Evolutionary conservation across 23 tunicate species (phyloP).

Genomic region (Halocynthia roretzi): DNA sequence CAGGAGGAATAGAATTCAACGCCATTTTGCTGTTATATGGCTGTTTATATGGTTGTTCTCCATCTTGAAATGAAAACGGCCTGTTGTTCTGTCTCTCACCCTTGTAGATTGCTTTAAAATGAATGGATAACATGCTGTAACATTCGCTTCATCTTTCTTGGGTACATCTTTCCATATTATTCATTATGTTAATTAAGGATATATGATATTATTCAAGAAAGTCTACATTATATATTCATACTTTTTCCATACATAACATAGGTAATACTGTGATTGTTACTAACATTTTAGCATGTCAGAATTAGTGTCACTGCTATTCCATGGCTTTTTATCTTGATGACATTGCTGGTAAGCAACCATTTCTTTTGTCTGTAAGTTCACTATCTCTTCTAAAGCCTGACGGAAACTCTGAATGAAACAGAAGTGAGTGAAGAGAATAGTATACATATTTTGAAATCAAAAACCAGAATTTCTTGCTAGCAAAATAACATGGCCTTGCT

Average conservation of each 20-base stretch:
- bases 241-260: too few relatives aligned
- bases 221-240: too few relatives aligned
- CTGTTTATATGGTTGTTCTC: neutral
- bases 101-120: neutral
- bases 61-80: neutral
- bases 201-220: neutral
- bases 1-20: too few relatives aligned
- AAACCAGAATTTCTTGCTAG: too few relatives aligned
- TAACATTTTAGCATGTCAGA: too few relatives aligned
- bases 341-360: slow-evolving; percentile 4
- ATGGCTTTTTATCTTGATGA: neutral
- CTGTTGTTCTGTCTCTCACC: neutral
- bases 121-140: neutral
- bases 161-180: neutral
- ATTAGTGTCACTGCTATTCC: too few relatives aligned
- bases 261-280: too few relatives aligned
- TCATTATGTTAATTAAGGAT: neutral
- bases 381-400: slow-evolving; percentile 3
- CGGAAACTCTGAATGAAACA: neutral
- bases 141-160: neutral
- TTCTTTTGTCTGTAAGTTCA: slow-evolving; percentile 3
- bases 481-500: too few relatives aligned
- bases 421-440: too few relatives aligned
- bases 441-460: too few relatives aligned
- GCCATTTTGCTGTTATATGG: neutral